Evolutionary conservation across 1,140 invertebrate genomes (phyloP), one percentile per base, ranked within the genome.

Genomic region (Octopus sinensis): DNA sequence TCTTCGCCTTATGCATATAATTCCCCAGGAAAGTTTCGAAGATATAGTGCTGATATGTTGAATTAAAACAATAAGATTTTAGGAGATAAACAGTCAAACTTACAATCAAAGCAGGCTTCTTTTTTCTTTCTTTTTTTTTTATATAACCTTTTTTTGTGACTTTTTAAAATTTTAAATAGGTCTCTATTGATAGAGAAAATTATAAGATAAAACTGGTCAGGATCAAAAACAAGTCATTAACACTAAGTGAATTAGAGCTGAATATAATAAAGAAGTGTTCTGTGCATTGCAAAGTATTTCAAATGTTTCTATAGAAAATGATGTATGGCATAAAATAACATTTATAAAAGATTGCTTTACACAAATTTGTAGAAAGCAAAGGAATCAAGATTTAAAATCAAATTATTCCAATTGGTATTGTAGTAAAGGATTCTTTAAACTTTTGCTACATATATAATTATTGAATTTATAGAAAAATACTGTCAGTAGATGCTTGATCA

Each of bases 281-380:
- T 71, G 68, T 71, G 68, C 68, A 71, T 71, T 71, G 68, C 68
- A 71, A 71, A 71, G 68, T 71, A 71, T 71, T 71, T 71, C 68
- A 71, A 71, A 71, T 71, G 68, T 23, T 5, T 71, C 68, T 71
- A 71, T 7, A 71, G 68, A 71, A 71, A 71, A 71, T 71, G 68
- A 71, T 71, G 68, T 71, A 71, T 71, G 68, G 68, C 68, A 71
- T 71, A 71, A 71, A 71, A 71, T 71, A 62, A 62, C 17, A 23
- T 23, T 62, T n/a, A n/a, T 13, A 71, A 71, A 71, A 71, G 68
- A 71, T 71, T 71, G 17, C 17, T 62, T 62, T 17, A 62, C 30
- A 71, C 68, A 71, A 71, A 71, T 71, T 71, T 71, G 5, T 71
- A n/a, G 5, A 23, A 71, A 71, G 68, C 68, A 71, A 71, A 71